Evolutionary conservation across 2,888 invertebrate genomes (phyloP).

Genomic region (Eupeodes luniger): DNA sequence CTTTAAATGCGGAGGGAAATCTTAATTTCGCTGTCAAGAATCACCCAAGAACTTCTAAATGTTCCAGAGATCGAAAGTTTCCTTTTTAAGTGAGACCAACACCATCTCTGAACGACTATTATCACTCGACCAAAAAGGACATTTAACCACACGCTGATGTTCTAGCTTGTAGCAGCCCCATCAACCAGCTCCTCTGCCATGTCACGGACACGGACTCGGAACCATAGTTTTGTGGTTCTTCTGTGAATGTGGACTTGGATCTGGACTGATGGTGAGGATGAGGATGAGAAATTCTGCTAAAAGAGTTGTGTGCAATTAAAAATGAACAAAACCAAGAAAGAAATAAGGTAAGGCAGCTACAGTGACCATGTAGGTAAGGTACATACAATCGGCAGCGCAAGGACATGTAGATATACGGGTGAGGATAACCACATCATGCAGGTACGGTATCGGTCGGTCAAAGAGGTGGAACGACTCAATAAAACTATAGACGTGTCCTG

Average conservation of each 20-base stretch:
- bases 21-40: constrained; percentile 62
- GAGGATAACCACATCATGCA: constrained; percentile 21
- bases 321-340: constrained; percentile 50
- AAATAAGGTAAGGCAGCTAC: constrained; percentile 6
- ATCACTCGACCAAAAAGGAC: constrained; percentile 50
- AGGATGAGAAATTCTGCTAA: neutral
- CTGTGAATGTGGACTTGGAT: neutral
- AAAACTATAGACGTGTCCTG: constrained; percentile 59
- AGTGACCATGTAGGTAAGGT: neutral
- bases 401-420: constrained; percentile 46
- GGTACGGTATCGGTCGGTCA: constrained; percentile 1
- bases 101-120: constrained; percentile 51
- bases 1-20: constrained; percentile 18
- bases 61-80: constrained; percentile 38
- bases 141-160: constrained; percentile 34
- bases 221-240: constrained; percentile 23
- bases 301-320: constrained; percentile 69
- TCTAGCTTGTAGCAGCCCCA: neutral
- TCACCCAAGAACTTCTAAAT: neutral
- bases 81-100: constrained; percentile 48
- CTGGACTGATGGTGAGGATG: too few species aligned
- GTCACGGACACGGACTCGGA: constrained; percentile 25
- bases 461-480: constrained; percentile 38
- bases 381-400: constrained; percentile 46
- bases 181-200: constrained; percentile 1